Conservation (phyloP, 2,113 vertebrate genomes). For the Lycocorax pyrrhopterus region DNA sequence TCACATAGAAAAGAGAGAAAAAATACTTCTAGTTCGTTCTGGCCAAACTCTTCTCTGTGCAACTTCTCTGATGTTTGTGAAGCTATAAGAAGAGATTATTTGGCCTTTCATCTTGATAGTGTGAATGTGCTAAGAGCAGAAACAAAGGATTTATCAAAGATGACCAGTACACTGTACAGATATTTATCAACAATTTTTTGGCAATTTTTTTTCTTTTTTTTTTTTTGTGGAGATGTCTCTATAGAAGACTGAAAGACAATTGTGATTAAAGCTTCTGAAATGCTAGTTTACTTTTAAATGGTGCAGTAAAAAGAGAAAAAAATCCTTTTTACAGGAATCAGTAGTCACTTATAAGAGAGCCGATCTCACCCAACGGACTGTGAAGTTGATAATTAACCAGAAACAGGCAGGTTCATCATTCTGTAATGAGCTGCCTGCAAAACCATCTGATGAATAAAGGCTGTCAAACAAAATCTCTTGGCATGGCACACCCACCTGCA, state of each 20-base stretch:
- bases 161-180: not conserved
- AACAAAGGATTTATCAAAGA: not conserved
- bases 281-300: not conserved
- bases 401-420: conserved; percentile 31
- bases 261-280: not conserved
- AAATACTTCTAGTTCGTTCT: not conserved
- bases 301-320: not conserved
- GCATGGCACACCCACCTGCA: not conserved
- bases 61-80: not conserved
- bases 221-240: not conserved
- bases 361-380: not conserved
- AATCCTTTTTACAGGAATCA: not conserved
- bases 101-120: not conserved
- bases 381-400: conserved; percentile 39
- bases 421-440: conserved; percentile 52
- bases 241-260: not conserved
- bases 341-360: not conserved
- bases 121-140: not conserved
- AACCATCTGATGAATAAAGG: conserved; percentile 39
- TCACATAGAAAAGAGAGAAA: not conserved
- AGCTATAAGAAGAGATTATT: not conserved
- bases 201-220: not conserved
- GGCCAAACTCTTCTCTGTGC: not conserved
- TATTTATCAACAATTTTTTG: not conserved
- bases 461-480: conserved; percentile 33